phyloP scores from a whole-genome alignment of 2,113 vertebrate genomes.

The Limnothrissa miodon region DNA sequence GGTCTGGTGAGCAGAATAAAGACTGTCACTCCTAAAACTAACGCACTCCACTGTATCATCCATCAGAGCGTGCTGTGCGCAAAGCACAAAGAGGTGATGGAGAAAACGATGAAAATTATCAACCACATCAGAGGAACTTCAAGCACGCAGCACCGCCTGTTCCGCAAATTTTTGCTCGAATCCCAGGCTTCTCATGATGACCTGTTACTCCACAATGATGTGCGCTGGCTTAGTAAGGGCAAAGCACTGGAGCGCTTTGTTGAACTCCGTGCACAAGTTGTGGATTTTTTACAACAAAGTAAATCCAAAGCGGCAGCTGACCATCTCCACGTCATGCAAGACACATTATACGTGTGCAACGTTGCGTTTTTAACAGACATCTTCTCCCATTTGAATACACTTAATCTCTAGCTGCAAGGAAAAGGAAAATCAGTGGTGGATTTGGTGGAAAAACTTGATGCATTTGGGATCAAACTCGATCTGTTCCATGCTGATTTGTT shows the following conservation, averaged over 20 bases:
- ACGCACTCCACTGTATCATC: slow-evolving; percentile 25
- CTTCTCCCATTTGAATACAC: not conserved
- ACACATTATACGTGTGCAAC: not conserved
- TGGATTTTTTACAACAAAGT: not conserved
- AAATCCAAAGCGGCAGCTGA: not conserved
- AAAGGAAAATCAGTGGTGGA: not conserved
- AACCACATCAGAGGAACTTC: slow-evolving; percentile 29
- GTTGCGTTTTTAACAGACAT: not conserved
- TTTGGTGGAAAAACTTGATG: not conserved
- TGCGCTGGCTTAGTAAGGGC: not conserved
- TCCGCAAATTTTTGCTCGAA: slow-evolving; percentile 21
- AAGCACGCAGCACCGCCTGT: slow-evolving; percentile 31
- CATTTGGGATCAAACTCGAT: not conserved
- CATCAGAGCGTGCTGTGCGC: slow-evolving; percentile 27
- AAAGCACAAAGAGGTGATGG: slow-evolving; percentile 20
- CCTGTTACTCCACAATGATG: not conserved
- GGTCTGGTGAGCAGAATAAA: not conserved
- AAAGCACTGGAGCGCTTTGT: not conserved
- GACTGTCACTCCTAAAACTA: slow-evolving; percentile 25
- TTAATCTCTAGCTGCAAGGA: not conserved
- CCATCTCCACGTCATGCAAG: too few species aligned
- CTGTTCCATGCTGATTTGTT: too few species aligned
- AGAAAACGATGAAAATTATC: slow-evolving; percentile 23
- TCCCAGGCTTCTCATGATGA: slow-evolving; percentile 12
- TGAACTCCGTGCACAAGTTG: too few species aligned